Base-by-base conservation (phyloP, 2,888 invertebrate genomes). In the Cryptophagus acutangulus region DNA sequence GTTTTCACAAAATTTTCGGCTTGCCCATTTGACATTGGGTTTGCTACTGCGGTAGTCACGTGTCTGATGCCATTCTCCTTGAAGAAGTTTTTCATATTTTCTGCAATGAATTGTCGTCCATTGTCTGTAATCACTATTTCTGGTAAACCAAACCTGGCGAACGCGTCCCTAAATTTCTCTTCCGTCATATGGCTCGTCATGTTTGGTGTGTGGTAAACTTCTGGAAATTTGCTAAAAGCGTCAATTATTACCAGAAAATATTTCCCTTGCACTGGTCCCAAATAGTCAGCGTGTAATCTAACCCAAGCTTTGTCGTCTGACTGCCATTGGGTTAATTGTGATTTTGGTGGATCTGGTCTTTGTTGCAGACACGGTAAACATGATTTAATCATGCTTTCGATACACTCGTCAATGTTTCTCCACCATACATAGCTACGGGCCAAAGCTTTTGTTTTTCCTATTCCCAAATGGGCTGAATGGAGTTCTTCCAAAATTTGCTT, bases 361-460 rank as follows among this genome's bases (percentile, higher is more conserved):
- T 13, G 15, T 6, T 16, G 9, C 14, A 31, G 12, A 31, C 31
- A 31, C 3, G 31, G 13, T 31, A 8, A 15, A n/a, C 31, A 31
- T 13, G 31, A 13, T 15, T 9, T 15, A 8, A 31, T 12, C 16
- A 31, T 13, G 43, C 33, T 8, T 43, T 54, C 55, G n/a, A 61
- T 57, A 10, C 59, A 53, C 1, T 43, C 17, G 16, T 56, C 51
- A n/a, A 57, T 46, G 12, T 31, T 36, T 3, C 54, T 51, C 55
- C 53, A 59, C 38, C 40, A 60, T 14, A 52, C 52, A 34, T 47
- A 51, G 16, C 54, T 47, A 34, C 55, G 42, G 3, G 57, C 60
- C n/a, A 59, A 33, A 13, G 49, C 36, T 46, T 62, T 62, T 47
- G 54, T 56, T 38, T 52, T 51, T 25, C 50, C 54, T 12, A 51